phyloP scores from a whole-genome alignment of 2,113 vertebrate species.

The Dolichallabes microphthalmus region DNA sequence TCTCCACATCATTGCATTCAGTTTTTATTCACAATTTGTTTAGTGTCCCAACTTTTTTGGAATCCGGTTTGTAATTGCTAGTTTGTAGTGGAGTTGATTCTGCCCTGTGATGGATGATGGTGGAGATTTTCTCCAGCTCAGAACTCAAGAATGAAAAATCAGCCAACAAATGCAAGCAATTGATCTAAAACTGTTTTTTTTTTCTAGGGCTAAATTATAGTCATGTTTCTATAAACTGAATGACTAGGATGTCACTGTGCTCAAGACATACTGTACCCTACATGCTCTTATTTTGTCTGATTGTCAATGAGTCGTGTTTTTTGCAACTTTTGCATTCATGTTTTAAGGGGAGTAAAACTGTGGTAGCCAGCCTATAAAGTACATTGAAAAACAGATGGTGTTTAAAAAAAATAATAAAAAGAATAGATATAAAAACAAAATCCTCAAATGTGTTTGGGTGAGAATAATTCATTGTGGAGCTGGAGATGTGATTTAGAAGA shows the following conservation, averaged over 20 bases:
- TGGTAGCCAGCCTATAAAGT: constrained; percentile 52
- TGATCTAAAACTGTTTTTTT: constrained; percentile 57
- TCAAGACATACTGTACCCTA: constrained; percentile 20
- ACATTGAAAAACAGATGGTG: constrained; percentile 42
- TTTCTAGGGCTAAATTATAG: constrained; percentile 27
- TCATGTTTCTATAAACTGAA: neutral
- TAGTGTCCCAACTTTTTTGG: no score
- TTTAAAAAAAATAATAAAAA: neutral
- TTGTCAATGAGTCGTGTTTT: neutral
- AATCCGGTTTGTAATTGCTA: no score
- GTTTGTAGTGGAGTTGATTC: constrained; percentile 71
- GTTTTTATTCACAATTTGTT: no score
- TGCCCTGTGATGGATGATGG: constrained; percentile 71
- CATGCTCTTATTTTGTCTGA: neutral
- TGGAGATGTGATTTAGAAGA: constrained; percentile 22
- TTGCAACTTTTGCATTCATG: neutral
- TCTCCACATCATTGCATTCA: no score
- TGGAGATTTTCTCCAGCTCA: constrained; percentile 54
- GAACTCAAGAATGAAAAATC: constrained; percentile 62
- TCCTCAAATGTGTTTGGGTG: constrained; percentile 27
- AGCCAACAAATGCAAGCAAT: constrained; percentile 75
- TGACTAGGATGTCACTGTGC: neutral
- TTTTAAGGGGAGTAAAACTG: constrained; percentile 37
- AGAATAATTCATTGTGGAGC: constrained; percentile 29
- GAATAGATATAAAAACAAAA: neutral